Base-by-base conservation (phyloP, 53 echinoderm and acorn worm species). In the Antedon mediterranea region DNA sequence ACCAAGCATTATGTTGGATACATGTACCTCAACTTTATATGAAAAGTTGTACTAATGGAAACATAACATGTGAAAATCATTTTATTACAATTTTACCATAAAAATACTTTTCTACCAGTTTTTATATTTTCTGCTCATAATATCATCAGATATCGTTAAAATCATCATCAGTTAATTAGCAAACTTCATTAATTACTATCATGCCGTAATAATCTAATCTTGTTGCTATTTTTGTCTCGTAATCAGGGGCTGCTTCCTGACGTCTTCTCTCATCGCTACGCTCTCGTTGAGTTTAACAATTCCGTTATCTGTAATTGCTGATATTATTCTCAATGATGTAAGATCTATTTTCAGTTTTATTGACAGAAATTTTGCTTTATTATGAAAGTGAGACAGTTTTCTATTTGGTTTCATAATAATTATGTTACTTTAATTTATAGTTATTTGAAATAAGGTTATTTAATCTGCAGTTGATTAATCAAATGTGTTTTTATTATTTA, bases 221-320 rank as follows among this genome's bases (percentile, higher is more conserved):
- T 57, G 57, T 8, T 57, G 7, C 57, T 57, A 57, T 57, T 57
- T 57, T 57, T 57, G 57, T 57, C 57, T 57, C 20, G 23, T 57
- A 37, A 37, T 13, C 84, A 97, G 98, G 98, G 98, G 98, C 0
- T 97, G 98, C 77, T 97, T 97, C 75, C 71, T 97, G 83, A 97
- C 98, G 31, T 97, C 98, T 30, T 97, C 98, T 31, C 84, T 97
- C 74, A 97, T 97, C 31, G 98, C 88, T 28, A 97, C 98, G 3
- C 81, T 97, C 0, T 90, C 98, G 0, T 83, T 92, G 3, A 90
- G 98, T 76, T 83, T 97, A 72, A 97, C 98, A 57, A 90, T 97
- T 71, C 98, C 98, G 31, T 75, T 97, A 73, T 88, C 92, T 13
- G 81, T 97, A 15, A 70, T 90, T 43, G 78, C 90, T 43, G 98